Evolutionary conservation across 1,140 invertebrate species (phyloP).

Genomic region (Wiebesia pumilae): DNA sequence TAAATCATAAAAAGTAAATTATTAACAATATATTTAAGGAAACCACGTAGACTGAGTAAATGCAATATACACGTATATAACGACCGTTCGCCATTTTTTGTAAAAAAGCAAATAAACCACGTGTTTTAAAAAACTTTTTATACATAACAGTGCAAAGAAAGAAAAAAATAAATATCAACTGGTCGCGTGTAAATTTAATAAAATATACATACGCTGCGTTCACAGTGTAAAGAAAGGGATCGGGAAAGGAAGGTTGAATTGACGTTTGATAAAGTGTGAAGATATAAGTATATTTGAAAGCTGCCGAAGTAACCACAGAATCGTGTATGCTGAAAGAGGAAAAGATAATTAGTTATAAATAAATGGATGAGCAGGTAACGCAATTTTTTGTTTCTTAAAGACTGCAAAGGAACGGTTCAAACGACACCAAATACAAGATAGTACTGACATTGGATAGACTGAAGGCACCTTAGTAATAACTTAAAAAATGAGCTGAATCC

Average conservation of each 20-base stretch:
- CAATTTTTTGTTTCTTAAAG: conserved; percentile 63
- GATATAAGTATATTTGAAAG: conserved; percentile 1
- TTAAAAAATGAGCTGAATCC: conserved; percentile 62
- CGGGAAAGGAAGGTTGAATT: neutral
- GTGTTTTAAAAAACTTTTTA: conserved; percentile 41
- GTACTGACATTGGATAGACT: conserved; percentile 77
- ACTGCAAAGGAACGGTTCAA: conserved; percentile 74
- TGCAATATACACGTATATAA: conserved; percentile 74
- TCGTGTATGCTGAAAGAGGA: neutral
- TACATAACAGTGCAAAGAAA: conserved; percentile 38
- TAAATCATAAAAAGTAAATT: conserved; percentile 38
- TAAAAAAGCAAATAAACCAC: conserved; percentile 47
- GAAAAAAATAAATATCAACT: conserved; percentile 38
- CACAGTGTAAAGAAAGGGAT: neutral
- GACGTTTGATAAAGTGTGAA: conserved; percentile 15
- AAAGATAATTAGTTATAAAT: conserved; percentile 32
- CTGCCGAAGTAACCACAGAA: conserved; percentile 12
- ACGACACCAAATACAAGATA: conserved; percentile 77
- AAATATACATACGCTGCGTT: conserved; percentile 15
- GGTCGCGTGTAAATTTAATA: conserved; percentile 22
- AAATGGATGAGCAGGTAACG: conserved; percentile 11
- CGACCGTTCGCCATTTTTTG: conserved; percentile 72
- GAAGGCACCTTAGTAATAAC: conserved; percentile 76
- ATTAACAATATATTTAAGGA: conserved; percentile 62
- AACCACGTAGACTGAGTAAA: conserved; percentile 76